Base-by-base conservation (phyloP, 1,140 invertebrate species). In the Acromyrmex charruanus region DNA sequence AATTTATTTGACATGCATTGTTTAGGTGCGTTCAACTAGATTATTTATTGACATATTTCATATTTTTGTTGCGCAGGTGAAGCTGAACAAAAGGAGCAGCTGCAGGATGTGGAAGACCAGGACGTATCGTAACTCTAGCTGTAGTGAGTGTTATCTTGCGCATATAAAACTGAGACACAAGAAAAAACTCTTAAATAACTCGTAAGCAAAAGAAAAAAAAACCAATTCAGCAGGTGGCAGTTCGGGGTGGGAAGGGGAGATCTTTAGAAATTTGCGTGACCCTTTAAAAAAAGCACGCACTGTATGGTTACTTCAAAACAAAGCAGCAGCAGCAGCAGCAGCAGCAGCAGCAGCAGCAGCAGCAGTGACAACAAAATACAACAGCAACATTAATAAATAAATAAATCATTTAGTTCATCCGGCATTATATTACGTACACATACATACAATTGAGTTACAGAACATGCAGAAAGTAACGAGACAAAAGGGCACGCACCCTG, bases 101-200 rank as follows among this genome's bases (percentile, higher is more conserved):
- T 98, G 93, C 98, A 98, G 95, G 98, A 99, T 95, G 97, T 97
- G 93, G 98, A 99, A 95, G 98, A 98, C 95, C 98, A 99, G 96
- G 98, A 98, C 96, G 98, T 98, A 95, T 98, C 98, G 97, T 98
- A 98, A 98, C 95, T 95, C 92, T 94, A 95, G 93, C 93, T 94
- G 93, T 93, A 95, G 94, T 95, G 95, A 95, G 94, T 95, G 94
- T 95, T 95, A 94, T 93, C 77, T 93, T 94, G 93, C 93, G 95
- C 93, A 95, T 95, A 94, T 92, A 94, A 95, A 94, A 91, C 89
- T 94, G 93, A 94, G 90, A 94, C 93, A 94, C 93, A 94, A 94
- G 92, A 94, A 92, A 91, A 94, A 95, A 95, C 94, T 94, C 92
- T 95, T 95, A 95, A 69, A 95, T 95, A 95, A 95, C 92, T 94